These are phyloP conservation scores for Stichodactyla mertensii DNA, from an alignment of 64 coral and sea anemone genomes.

Conservation along the genomic window DNA sequence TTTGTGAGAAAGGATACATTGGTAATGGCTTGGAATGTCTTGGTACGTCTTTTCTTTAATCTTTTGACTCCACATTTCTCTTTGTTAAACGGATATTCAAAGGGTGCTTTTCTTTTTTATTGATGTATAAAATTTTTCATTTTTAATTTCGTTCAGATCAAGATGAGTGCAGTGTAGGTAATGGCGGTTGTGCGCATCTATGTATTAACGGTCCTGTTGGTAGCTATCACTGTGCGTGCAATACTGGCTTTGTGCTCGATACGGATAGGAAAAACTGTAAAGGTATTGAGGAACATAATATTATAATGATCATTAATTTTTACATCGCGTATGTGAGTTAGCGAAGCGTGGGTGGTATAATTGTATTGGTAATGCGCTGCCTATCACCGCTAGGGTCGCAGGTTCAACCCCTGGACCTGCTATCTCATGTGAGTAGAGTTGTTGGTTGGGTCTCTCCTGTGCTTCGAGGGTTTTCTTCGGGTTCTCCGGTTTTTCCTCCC, in stretches of 20 bases:
- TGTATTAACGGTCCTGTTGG: slow-evolving; percentile 69
- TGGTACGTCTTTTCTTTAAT: slow-evolving; percentile 26
- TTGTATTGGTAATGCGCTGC: too few species aligned
- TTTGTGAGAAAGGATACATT: slow-evolving; percentile 60
- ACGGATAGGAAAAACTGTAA: slow-evolving; percentile 60
- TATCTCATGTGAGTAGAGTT: too few species aligned
- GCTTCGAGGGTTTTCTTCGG: too few species aligned
- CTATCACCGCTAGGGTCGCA: too few species aligned
- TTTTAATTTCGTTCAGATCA: slow-evolving; percentile 31
- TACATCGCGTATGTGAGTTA: neutral
- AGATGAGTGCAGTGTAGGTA: slow-evolving; percentile 69
- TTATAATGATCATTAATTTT: neutral
- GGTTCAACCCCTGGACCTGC: too few species aligned
- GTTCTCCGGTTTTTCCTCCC: too few species aligned
- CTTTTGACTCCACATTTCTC: neutral
- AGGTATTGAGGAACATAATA: slow-evolving; percentile 13
- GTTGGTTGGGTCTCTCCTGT: too few species aligned
- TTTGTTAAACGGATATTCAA: neutral
- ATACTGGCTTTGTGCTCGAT: slow-evolving; percentile 64
- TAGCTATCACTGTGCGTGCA: slow-evolving; percentile 72
- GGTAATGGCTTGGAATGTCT: slow-evolving; percentile 65
- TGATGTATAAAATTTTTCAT: slow-evolving; percentile 22
- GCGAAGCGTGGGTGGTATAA: too few species aligned
- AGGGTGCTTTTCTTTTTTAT: neutral
- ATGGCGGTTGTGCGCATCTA: slow-evolving; percentile 77